Evolutionary conservation across 2,797 vertebrate genomes (phyloP), one percentile per base, ranked within the genome.

Genomic region (Sandelia bainsii): DNA sequence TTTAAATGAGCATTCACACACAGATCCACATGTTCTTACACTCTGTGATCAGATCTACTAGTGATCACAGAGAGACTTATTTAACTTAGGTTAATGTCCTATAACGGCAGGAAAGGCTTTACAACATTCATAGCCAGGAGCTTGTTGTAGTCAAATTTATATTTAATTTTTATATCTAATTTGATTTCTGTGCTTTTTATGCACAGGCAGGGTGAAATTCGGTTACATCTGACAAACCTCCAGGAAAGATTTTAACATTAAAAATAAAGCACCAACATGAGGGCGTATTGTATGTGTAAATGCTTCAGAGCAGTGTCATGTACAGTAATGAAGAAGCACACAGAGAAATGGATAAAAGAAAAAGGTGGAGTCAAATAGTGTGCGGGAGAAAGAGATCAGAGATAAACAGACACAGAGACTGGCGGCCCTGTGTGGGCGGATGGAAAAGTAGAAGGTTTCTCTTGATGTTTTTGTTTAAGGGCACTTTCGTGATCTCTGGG

Each of bases 381-480:
- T 71, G 63, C 2, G 0, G 20, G 53, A 40, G 62, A 58, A 63
- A 23, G 3, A 74, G 82, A 88, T 82, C 81, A 87, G 80, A 82
- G 78, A 77, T 61, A 69, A 40, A 79, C 71, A 77, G 42, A 80
- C 57, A 32, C 29, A 42, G 70, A 73, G 57, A 64, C 49, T 49
- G 19, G 52, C 7, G 20, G 76, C 62, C 64, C 57, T 79, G 81
- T 66, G 87, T 87, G 81, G 87, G 90, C 14, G 63, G 75, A 69
- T 1, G 10, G 66, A 82, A 58, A 81, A 63, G 72, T 62, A 32
- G 37, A 77, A 78, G 80, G 72, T 65, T 85, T 84, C 71, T 77
- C 62, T 85, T 86, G 79, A 87, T 88, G 79, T 78, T 80, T 84
- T 75, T 77, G 69, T 89, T 82, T 62, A 44, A 81, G 72, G 75